Conservation (phyloP, 2,113 vertebrate species). For the Ageneiosus marmoratus region DNA sequence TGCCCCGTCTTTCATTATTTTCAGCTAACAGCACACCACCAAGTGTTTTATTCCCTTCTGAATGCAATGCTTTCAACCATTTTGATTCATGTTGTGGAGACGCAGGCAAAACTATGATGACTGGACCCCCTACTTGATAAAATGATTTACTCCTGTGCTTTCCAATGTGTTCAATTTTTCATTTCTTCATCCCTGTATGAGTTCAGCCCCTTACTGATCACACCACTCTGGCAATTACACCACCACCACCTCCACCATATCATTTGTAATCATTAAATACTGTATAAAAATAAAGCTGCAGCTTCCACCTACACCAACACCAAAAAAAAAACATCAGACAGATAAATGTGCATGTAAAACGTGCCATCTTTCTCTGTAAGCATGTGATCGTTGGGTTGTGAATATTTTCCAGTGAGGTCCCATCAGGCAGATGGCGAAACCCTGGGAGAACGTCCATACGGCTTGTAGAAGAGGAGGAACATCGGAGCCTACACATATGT, state of each 20-base stretch:
- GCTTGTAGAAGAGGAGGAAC: neutral
- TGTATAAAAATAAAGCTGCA: conserved; percentile 8
- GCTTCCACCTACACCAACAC: neutral
- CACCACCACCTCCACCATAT: too few species aligned
- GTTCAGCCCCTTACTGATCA: neutral
- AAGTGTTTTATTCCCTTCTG: neutral
- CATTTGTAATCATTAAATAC: conserved; percentile 1
- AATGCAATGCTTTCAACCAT: neutral
- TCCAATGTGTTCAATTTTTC: too few species aligned
- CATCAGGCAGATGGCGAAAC: conserved; percentile 38
- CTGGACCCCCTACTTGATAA: neutral
- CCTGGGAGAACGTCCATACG: conserved; percentile 23
- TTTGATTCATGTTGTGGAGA: neutral
- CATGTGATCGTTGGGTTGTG: conserved; percentile 26
- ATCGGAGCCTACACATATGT: conserved; percentile 6
- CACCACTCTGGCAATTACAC: neutral
- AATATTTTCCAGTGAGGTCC: conserved; percentile 29
- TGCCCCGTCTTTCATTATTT: neutral
- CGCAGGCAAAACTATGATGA: neutral
- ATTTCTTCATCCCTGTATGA: neutral
- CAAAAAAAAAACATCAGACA: neutral
- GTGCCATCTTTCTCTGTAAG: conserved; percentile 18
- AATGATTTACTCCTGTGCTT: neutral
- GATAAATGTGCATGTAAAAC: conserved; percentile 4
- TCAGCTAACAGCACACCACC: neutral